Conservation (phyloP, 1,140 invertebrate species). For the Spodoptera litura region DNA sequence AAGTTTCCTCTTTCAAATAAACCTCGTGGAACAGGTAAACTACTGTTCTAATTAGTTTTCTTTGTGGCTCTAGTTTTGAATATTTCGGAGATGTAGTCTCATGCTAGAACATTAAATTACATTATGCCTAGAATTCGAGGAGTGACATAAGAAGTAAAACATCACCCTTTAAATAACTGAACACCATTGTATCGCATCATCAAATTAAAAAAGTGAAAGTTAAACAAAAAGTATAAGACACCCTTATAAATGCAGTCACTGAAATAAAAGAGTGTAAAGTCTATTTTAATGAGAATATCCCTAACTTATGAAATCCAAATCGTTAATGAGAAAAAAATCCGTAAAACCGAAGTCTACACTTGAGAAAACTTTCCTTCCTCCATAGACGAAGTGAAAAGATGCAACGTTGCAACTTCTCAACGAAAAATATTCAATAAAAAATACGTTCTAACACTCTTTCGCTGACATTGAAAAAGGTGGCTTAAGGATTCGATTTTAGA, state of each 20-base stretch:
- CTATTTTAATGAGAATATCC: conserved; percentile 44
- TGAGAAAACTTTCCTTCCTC: conserved; percentile 56
- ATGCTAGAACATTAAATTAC: too few species aligned
- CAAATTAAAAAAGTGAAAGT: too few species aligned
- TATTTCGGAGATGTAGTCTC: too few species aligned
- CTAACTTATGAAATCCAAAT: conserved; percentile 56
- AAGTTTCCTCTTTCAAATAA: conserved; percentile 33
- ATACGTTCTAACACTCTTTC: conserved; percentile 8
- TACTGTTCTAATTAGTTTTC: conserved; percentile 39
- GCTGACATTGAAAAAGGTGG: conserved; percentile 22
- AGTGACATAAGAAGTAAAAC: neutral
- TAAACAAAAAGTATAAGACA: neutral
- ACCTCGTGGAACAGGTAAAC: conserved; percentile 38
- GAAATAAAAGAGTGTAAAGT: conserved; percentile 38
- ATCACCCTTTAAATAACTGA: neutral
- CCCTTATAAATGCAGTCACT: conserved; percentile 12
- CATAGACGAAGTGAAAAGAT: conserved; percentile 59
- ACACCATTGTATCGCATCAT: too few species aligned
- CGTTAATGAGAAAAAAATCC: conserved; percentile 60
- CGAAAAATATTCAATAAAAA: conserved; percentile 44
- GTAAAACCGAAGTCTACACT: conserved; percentile 51
- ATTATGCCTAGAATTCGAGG: too few species aligned
- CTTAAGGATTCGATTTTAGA: conserved; percentile 38
- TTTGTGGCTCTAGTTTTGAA: conserved; percentile 7
- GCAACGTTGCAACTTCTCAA: conserved; percentile 53